Evolutionary conservation across 64 coral and sea anemone species (phyloP).

Genomic region (Platygyra sinensis): DNA sequence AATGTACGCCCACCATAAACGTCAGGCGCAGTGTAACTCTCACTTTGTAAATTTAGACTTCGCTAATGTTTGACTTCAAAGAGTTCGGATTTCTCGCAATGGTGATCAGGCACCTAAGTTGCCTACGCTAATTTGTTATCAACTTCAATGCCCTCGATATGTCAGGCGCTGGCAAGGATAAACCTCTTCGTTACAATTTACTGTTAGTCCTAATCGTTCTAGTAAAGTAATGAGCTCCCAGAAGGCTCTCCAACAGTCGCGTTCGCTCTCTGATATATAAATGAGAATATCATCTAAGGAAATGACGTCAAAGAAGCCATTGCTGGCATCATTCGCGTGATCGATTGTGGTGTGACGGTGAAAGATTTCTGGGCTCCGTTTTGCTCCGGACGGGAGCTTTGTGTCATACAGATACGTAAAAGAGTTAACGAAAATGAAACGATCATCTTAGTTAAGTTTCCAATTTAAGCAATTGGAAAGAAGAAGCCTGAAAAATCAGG

Average conservation of each 20-base stretch:
- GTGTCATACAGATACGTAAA: too few species aligned
- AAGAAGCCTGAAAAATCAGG: too few species aligned
- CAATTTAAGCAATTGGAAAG: too few species aligned
- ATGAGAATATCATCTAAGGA: too few species aligned
- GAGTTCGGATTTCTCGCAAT: not conserved
- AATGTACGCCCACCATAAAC: conserved; percentile 30
- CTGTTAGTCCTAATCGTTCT: not conserved
- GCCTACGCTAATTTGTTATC: conserved; percentile 7
- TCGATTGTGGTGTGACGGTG: too few species aligned
- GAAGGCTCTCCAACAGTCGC: conserved; percentile 25
- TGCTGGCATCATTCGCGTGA: too few species aligned
- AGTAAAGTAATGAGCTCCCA: conserved; percentile 5
- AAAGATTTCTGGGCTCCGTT: too few species aligned
- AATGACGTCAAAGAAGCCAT: too few species aligned
- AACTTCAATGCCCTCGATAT: conserved; percentile 61
- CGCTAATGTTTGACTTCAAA: not conserved
- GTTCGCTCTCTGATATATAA: not conserved
- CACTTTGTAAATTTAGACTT: conserved; percentile 5
- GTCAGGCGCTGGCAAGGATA: conserved; percentile 25
- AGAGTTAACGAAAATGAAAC: too few species aligned
- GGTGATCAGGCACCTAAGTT: not conserved
- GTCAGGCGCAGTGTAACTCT: conserved; percentile 9
- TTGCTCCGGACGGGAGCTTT: too few species aligned
- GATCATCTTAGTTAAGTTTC: too few species aligned
- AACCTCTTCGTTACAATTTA: conserved; percentile 18